phyloP scores from a whole-genome alignment of 1,140 invertebrate species.

The Piezodorus guildinii region DNA sequence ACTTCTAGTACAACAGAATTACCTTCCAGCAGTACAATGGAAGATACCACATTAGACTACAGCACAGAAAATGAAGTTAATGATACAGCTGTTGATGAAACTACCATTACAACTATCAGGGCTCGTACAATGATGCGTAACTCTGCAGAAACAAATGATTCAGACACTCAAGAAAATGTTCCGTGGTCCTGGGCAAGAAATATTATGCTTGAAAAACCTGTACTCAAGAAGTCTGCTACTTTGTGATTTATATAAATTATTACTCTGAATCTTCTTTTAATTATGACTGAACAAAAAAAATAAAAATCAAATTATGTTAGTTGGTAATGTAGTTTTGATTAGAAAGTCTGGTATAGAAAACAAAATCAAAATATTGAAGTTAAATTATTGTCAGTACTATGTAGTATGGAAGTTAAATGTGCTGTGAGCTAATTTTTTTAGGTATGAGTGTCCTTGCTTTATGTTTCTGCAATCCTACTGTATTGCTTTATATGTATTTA shows the following conservation, averaged over 20 bases:
- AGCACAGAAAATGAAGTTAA: neutral
- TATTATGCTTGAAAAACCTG: slow-evolving; percentile 31
- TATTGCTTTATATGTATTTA: too few species aligned
- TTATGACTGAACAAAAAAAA: too few species aligned
- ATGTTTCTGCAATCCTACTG: too few species aligned
- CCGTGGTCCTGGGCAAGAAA: slow-evolving; percentile 31
- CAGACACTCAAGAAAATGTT: slow-evolving; percentile 28
- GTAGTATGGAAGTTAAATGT: too few species aligned
- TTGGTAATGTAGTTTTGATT: too few species aligned
- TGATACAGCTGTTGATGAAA: slow-evolving; percentile 1
- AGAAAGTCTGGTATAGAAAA: too few species aligned
- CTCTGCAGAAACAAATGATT: slow-evolving; percentile 7
- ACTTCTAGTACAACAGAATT: slow-evolving; percentile 21
- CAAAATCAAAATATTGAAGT: too few species aligned
- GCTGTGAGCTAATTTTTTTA: too few species aligned
- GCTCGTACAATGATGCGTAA: neutral
- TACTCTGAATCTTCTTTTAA: too few species aligned
- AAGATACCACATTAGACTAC: slow-evolving; percentile 5
- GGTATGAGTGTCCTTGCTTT: too few species aligned
- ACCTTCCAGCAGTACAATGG: neutral
- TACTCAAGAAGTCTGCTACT: slow-evolving; percentile 27
- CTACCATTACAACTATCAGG: neutral
- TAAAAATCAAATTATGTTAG: too few species aligned
- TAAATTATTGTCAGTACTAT: too few species aligned
- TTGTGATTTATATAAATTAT: slow-evolving; percentile 11